These are phyloP conservation scores for Clarias platycephalus DNA, from an alignment of 2,797 vertebrate genomes.

Conservation along the genomic window DNA sequence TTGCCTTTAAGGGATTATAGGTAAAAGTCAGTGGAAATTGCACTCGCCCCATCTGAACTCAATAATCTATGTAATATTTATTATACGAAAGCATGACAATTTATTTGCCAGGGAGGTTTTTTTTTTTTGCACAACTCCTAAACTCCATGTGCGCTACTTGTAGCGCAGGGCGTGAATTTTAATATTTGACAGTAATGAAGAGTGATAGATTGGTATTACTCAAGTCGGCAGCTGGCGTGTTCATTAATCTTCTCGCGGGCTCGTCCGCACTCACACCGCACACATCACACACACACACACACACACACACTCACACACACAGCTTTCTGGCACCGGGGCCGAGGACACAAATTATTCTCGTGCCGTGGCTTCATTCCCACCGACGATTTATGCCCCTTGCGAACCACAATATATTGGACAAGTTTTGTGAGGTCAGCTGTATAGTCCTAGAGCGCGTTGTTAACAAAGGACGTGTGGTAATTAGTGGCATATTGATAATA, in stretches of 20 bases:
- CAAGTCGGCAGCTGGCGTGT: conserved; percentile 91
- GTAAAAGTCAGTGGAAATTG: not conserved
- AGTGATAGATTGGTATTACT: conserved; percentile 94
- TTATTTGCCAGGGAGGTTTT: conserved; percentile 58
- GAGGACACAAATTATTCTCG: conserved; percentile 70
- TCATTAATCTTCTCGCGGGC: conserved; percentile 86
- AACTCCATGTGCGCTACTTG: conserved; percentile 80
- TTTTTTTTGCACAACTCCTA: conserved; percentile 83
- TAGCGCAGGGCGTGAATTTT: conserved; percentile 86
- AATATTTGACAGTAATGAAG: conserved; percentile 97
- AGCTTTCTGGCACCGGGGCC: conserved; percentile 66
- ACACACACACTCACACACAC: conserved; percentile 71
- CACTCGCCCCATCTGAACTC: conserved; percentile 39
- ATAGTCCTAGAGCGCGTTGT: conserved; percentile 36
- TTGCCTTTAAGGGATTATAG: not conserved
- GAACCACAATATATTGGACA: conserved; percentile 55
- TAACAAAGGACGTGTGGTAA: conserved; percentile 52
- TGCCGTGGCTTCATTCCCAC: conserved; percentile 58
- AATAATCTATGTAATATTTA: conserved; percentile 57
- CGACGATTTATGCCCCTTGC: conserved; percentile 74
- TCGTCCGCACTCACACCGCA: conserved; percentile 61
- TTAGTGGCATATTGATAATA: conserved; percentile 56
- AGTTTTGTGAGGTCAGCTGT: conserved; percentile 53
- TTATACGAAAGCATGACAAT: conserved; percentile 47
- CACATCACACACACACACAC: conserved; percentile 64